These are phyloP conservation scores for Sebastolobus altivelis DNA, from an alignment of 2,797 vertebrate genomes.

Conservation along the genomic window DNA sequence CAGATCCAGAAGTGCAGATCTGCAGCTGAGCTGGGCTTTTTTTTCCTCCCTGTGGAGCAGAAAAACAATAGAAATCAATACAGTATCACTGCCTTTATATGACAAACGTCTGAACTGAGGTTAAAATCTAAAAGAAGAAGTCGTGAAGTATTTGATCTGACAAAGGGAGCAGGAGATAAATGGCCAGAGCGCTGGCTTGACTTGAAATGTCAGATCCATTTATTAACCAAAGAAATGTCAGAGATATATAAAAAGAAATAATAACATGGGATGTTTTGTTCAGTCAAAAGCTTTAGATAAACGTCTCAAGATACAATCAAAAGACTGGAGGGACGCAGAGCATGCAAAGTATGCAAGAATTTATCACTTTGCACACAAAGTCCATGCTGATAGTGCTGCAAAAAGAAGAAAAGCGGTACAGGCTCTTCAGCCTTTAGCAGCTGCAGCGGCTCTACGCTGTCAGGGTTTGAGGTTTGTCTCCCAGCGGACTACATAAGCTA, in stretches of 20 bases:
- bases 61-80: conserved; percentile 28
- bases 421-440: conserved; percentile 23
- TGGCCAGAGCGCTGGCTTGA: background rate
- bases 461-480: conserved; percentile 41
- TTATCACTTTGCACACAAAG: conserved; percentile 39
- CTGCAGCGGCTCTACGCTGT: conserved; percentile 6
- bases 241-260: no score
- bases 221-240: background rate
- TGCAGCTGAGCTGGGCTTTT: background rate
- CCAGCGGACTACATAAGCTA: background rate
- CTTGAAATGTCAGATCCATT: background rate
- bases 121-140: background rate
- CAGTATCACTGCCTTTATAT: background rate
- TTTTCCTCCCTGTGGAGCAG: background rate
- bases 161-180: background rate
- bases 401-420: background rate
- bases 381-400: conserved; percentile 8
- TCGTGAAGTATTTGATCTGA: conserved; percentile 1
- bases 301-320: background rate
- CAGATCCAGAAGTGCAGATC: conserved; percentile 21
- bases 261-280: background rate
- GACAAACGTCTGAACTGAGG: background rate
- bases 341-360: background rate
- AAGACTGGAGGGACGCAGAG: background rate
- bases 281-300: background rate